Base-by-base conservation (phyloP, 2,113 vertebrate species). In the Muscicapa adusta region DNA sequence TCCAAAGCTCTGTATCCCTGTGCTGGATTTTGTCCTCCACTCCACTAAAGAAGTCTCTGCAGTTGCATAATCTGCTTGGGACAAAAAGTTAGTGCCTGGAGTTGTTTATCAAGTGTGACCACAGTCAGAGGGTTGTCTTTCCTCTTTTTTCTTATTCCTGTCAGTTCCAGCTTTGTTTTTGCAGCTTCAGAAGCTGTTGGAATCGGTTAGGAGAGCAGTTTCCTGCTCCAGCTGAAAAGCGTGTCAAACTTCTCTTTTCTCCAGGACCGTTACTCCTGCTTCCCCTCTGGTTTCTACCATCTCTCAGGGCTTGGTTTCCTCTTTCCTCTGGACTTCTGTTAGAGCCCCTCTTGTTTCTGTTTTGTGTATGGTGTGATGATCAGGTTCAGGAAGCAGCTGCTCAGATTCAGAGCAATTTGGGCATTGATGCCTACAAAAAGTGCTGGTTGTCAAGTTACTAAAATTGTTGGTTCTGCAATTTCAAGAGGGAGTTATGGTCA, bases 371-470 rank as follows among this genome's bases (percentile, higher is more conserved):
- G 12, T 65, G n/a, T 0, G 3, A 54, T 56, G 74, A 71, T 70
- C 72, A 96, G 34, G 29, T 28, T 75, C 62, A 96, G 84, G 79
- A 94, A 88, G 58, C 79, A 92, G 70, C 63, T 73, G 91, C 63
- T 89, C 50, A 40, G 56, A 72, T 97, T 88, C 66, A 71, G 65
- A 95, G 28, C 28, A 54, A 26, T 29, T 83, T 67, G 85, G 71
- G 47, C 68, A 66, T 19, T 33, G 75, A 51, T 73, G 62, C 67
- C 60, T 47, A 14, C 75, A 88, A 73, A 77, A 13, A 40, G 26
- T 7, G 18, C 26, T 88, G 36, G 28, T 48, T 88, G 68, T 78
- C 45, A 47, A 40, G 29, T 56, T 42, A 72, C 28, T 85, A 23
- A 70, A 83, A 67, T 18, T 50, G 36, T 72, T 6, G 0, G 28